A percentile compares a stretch with the other conserved stretches of the same genome.
These are phyloP conservation scores for Hirudo medicinalis DNA, from an alignment of 1,140 invertebrate genomes.

Conservation along the genomic window DNA sequence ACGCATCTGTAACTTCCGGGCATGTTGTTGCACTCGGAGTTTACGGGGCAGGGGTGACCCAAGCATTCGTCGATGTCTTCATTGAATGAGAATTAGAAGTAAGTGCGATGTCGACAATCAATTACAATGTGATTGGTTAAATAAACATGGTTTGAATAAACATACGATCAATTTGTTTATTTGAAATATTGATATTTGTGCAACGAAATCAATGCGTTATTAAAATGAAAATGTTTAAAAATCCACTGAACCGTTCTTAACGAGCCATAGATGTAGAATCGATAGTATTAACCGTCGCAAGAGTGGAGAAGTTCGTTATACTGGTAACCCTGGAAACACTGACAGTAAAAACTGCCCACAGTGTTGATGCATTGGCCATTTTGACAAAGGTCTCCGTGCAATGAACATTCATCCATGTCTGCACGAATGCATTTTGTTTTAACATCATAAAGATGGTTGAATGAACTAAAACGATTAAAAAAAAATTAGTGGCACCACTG, in stretches of 20 bases:
- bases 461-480: too few species aligned
- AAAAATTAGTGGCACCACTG: too few species aligned
- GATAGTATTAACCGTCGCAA: conserved; percentile 15
- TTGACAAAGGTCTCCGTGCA: conserved; percentile 29
- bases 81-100: background rate
- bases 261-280: background rate
- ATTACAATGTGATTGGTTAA: background rate
- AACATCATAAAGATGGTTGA: too few species aligned
- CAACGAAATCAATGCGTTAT: background rate
- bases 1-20: conserved; percentile 36
- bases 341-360: conserved; percentile 35
- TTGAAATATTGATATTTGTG: background rate
- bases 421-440: conserved; percentile 8
- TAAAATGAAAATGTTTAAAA: background rate
- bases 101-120: background rate
- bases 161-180: background rate
- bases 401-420: conserved; percentile 37
- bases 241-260: background rate
- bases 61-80: conserved; percentile 37
- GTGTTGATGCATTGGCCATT: conserved; percentile 37
- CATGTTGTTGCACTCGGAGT: conserved; percentile 36
- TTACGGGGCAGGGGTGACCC: conserved; percentile 30
- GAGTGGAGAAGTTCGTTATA: background rate
- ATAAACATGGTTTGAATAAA: background rate
- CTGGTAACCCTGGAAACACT: conserved; percentile 29